Conservation (phyloP, 2,113 vertebrate genomes). For the Xiphophorus hellerii region DNA sequence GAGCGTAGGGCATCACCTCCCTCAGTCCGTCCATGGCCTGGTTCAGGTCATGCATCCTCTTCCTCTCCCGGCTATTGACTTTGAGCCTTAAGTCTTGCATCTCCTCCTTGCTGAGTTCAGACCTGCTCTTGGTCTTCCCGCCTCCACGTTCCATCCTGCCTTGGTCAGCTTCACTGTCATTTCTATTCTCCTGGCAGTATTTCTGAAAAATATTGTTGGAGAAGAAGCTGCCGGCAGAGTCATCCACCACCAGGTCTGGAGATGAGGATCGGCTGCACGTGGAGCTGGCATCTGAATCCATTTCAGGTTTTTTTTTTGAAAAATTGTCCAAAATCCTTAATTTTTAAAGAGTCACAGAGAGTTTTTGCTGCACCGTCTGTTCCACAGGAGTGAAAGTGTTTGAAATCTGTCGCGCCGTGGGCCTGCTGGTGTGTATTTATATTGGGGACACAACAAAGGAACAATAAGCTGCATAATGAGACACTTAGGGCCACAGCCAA, state of each 20-base stretch:
- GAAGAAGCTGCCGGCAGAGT: constrained; percentile 71
- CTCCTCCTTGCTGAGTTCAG: constrained; percentile 69
- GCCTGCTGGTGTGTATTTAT: constrained; percentile 79
- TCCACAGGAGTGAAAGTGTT: constrained; percentile 43
- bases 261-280: constrained; percentile 83
- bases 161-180: constrained; percentile 11
- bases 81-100: constrained; percentile 84
- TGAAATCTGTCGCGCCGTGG: constrained; percentile 64
- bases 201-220: constrained; percentile 81
- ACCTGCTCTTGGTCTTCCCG: constrained; percentile 52
- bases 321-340: not conserved
- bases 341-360: constrained; percentile 30
- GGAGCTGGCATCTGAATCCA: constrained; percentile 83
- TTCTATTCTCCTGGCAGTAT: constrained; percentile 63
- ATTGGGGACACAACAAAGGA: constrained; percentile 80
- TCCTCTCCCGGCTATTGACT: constrained; percentile 85
- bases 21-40: constrained; percentile 86
- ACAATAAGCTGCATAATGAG: constrained; percentile 85
- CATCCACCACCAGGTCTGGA: constrained; percentile 81
- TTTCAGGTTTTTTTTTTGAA: constrained; percentile 20
- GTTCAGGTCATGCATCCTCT: constrained; percentile 87
- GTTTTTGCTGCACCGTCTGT: constrained; percentile 29
- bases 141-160: constrained; percentile 19
- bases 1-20: constrained; percentile 86
- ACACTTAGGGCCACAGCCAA: constrained; percentile 81